Conservation (phyloP, 1,140 invertebrate species). For the Pectinophora gossypiella region DNA sequence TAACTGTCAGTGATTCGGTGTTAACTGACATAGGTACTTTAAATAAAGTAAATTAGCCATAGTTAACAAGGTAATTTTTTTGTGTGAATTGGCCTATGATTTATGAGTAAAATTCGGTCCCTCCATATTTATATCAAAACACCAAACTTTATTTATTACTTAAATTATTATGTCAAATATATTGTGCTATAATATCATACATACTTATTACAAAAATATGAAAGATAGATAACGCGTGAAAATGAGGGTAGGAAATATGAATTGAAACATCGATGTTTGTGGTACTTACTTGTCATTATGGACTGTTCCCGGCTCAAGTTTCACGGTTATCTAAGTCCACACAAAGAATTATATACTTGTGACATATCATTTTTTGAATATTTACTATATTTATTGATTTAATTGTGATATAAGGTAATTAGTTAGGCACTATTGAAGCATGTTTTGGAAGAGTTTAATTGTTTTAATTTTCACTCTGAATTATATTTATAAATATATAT, state of each 20-base stretch:
- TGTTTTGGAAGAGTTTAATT: conserved; percentile 1
- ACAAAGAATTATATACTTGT: conserved; percentile 10
- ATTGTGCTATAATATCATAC: neutral
- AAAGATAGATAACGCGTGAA: neutral
- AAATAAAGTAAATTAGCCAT: neutral
- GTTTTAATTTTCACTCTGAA: neutral
- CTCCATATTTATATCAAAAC: neutral
- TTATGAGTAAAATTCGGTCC: neutral
- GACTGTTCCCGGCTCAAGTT: neutral
- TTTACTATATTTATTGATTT: conserved; percentile 29
- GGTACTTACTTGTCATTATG: neutral
- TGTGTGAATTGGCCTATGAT: neutral
- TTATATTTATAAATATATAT: conserved; percentile 14
- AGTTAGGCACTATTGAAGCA: conserved; percentile 1
- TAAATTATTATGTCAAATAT: neutral
- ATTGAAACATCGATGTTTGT: neutral
- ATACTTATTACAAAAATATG: no score
- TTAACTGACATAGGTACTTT: neutral
- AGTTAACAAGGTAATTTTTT: no score
- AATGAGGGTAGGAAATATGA: neutral
- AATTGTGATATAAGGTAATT: conserved; percentile 26
- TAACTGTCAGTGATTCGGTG: neutral
- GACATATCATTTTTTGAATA: conserved; percentile 38
- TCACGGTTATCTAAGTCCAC: conserved; percentile 4
- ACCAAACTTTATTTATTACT: neutral